A percentile compares a stretch with the other conserved stretches of the same genome.
phyloP scores from a whole-genome alignment of 2,113 vertebrate genomes.

The Irena cyanogastra region DNA sequence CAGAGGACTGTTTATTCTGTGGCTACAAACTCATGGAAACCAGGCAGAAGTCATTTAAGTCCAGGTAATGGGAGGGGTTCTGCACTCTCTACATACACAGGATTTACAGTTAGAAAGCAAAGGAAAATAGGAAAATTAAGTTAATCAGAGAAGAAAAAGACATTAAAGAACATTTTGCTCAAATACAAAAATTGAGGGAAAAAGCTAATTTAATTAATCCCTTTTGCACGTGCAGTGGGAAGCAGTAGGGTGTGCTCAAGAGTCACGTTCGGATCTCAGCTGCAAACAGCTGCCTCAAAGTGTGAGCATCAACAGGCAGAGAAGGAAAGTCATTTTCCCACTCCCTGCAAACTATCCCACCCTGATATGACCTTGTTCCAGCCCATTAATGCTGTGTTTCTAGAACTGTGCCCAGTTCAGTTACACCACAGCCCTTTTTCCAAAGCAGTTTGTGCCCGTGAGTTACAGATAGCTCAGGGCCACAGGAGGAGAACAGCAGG shows the following conservation, averaged over 20 bases:
- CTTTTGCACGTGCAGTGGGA: neutral
- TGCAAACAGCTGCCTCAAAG: neutral
- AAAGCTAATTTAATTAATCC: neutral
- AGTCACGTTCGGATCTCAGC: neutral
- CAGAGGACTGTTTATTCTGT: neutral
- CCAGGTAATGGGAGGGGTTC: neutral
- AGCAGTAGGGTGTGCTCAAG: conserved; percentile 32
- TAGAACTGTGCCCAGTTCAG: neutral
- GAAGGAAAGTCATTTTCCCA: neutral
- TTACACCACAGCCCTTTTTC: neutral
- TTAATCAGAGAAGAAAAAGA: neutral
- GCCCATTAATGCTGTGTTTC: conserved; percentile 25
- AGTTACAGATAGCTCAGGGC: fast-evolving
- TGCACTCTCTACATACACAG: neutral
- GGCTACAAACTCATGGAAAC: neutral
- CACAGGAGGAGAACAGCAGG: neutral
- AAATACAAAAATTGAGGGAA: neutral
- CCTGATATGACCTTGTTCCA: conserved; percentile 12
- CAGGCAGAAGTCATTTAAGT: neutral
- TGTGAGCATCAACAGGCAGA: neutral
- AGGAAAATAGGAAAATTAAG: neutral
- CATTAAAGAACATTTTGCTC: neutral
- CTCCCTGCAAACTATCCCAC: neutral
- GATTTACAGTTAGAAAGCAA: neutral
- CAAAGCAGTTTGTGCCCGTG: neutral